Percentiles rank a stretch among this genome's conserved stretches.
phyloP scores from a whole-genome alignment of 2,113 vertebrate genomes.

The Brachypteracias leptosomus region DNA sequence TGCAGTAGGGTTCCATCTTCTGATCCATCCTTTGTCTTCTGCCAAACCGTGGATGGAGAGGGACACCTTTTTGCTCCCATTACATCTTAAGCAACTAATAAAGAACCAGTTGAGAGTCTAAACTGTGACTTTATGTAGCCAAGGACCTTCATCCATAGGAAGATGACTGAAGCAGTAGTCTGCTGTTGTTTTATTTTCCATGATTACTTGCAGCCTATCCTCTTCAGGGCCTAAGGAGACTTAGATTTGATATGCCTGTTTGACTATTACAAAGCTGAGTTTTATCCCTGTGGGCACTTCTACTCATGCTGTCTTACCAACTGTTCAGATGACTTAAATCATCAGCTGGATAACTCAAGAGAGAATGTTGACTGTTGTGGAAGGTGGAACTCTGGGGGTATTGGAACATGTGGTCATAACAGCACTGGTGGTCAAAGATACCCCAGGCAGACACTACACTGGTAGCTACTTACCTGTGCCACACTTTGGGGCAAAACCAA shows the following conservation, averaged over 20 bases:
- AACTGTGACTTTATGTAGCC: not conserved
- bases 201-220: not conserved
- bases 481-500: not conserved
- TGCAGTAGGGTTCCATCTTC: not conserved
- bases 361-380: not conserved
- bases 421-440: not conserved
- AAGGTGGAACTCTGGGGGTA: not conserved
- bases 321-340: not conserved
- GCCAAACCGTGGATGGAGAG: rapidly evolving
- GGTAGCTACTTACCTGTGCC: not conserved
- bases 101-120: not conserved
- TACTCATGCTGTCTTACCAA: not conserved
- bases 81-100: not conserved
- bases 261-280: not conserved
- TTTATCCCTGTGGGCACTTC: not conserved
- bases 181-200: not conserved
- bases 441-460: not conserved
- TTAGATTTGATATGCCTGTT: not conserved
- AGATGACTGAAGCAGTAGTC: not conserved
- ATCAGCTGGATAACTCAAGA: not conserved
- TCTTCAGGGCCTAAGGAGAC: not conserved
- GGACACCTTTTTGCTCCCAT: not conserved
- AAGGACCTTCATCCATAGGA: not conserved
- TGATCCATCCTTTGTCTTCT: not conserved
- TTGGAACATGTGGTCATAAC: not conserved